These are phyloP conservation scores for Bombus ignitus DNA, from an alignment of 1,140 invertebrate genomes.

Conservation along the genomic window DNA sequence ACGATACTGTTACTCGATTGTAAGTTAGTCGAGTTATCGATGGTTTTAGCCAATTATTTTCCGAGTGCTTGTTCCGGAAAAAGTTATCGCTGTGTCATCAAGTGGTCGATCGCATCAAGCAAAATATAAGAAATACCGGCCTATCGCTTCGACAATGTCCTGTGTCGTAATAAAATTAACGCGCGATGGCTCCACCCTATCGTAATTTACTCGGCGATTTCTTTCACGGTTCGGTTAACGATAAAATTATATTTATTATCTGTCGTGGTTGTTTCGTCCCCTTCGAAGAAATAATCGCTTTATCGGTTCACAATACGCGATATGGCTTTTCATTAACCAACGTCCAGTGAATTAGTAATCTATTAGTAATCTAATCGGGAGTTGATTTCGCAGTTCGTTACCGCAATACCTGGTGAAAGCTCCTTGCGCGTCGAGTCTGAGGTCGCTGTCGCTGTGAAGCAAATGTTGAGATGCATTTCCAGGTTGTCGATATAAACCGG, in stretches of 20 bases:
- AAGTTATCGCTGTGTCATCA: background rate
- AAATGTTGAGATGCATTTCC: slow-evolving; percentile 77
- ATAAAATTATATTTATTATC: background rate
- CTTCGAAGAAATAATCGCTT: background rate
- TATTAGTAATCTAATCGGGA: background rate
- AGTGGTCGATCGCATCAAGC: background rate
- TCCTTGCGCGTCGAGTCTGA: slow-evolving; percentile 79
- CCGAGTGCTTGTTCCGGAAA: slow-evolving; percentile 4
- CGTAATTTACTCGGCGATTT: background rate
- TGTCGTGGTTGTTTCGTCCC: background rate
- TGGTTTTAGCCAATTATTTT: slow-evolving; percentile 34
- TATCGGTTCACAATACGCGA: background rate
- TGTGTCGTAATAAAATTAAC: slow-evolving; percentile 6
- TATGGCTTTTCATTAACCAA: background rate
- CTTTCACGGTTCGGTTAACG: background rate
- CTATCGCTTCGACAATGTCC: slow-evolving; percentile 1
- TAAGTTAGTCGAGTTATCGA: slow-evolving; percentile 23
- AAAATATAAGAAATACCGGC: background rate
- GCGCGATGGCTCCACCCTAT: background rate
- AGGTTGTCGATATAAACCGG: slow-evolving; percentile 77
- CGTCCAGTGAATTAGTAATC: background rate
- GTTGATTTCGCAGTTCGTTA: background rate
- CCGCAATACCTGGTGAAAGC: slow-evolving; percentile 77
- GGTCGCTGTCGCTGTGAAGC: slow-evolving; percentile 80
- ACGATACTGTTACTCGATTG: background rate